These are phyloP conservation scores for Dromius quadrimaculatus DNA, from an alignment of 2,888 invertebrate genomes.

Conservation along the genomic window DNA sequence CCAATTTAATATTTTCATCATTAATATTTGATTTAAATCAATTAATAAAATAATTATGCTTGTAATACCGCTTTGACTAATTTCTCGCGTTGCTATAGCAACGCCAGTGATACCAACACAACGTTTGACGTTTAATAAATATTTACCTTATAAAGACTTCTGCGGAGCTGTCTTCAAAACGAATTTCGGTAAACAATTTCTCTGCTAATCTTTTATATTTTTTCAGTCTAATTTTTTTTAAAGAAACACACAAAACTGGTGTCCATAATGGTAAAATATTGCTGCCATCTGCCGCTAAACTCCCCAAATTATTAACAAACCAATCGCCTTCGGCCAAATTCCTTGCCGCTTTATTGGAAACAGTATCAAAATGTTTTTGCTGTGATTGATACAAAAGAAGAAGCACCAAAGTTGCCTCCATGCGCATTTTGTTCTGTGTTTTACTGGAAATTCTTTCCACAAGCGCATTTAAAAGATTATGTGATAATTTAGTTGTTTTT, in stretches of 20 bases:
- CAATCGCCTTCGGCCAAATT: constrained; percentile 68
- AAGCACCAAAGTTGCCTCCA: constrained; percentile 75
- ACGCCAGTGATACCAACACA: background rate
- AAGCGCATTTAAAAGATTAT: constrained; percentile 71
- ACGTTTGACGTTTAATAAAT: no score
- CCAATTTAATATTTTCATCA: no score
- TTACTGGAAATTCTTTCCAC: constrained; percentile 72
- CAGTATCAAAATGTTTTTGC: constrained; percentile 64
- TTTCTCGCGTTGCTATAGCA: no score
- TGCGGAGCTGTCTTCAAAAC: constrained; percentile 70
- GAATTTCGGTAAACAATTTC: constrained; percentile 72
- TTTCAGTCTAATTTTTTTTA: constrained; percentile 67
- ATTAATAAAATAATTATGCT: no score
- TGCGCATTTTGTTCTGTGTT: constrained; percentile 68
- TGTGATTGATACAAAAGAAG: constrained; percentile 80
- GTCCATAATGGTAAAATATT: constrained; percentile 71
- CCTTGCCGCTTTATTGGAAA: constrained; percentile 70
- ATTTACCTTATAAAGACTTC: constrained; percentile 71
- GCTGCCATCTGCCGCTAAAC: constrained; percentile 70
- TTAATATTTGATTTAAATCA: background rate
- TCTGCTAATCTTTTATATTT: constrained; percentile 71
- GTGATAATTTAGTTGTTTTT: constrained; percentile 72
- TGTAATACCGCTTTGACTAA: no score
- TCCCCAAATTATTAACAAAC: constrained; percentile 68
- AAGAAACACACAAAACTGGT: constrained; percentile 70